Base-by-base conservation (phyloP, 1,140 invertebrate genomes). In the Scaptodrosophila lebanonensis region DNA sequence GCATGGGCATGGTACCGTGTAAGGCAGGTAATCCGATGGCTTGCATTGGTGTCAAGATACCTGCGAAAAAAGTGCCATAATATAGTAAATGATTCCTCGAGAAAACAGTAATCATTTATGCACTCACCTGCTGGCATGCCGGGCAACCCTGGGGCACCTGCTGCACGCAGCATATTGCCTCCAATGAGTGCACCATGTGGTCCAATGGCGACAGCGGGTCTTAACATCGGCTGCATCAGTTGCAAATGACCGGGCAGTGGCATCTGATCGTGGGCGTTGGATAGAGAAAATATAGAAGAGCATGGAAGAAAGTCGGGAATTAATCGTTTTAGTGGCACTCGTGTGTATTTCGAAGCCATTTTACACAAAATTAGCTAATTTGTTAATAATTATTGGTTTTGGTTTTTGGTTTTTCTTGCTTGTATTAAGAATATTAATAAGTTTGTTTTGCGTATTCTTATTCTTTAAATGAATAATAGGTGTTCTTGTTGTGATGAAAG, bases 51-150 rank as follows among this genome's bases (percentile, higher is more conserved):
- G 48, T 30, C 48, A 85, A 17, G 22, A 86, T 30, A 43, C 73
- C 79, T 84, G 22, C n/a, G n/a, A 39, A 16, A 9, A 5, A 22
- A 17, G 29, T 18, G 11, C 11, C 3, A 25, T 12, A 8, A n/a
- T 22, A 6, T 6, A 17, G 13, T 29, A 22, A 25, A 27, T 6
- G 20, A 20, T 36, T 25, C 9, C 2, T 15, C n/a, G 6, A 27
- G 3, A 25, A 13, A 9, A 51, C 13, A 32, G 1, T 13, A 11
- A 35, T 42, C 5, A n/a, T 32, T 5, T 7, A 12, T 25, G 4
- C 1, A 91, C 90, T 89, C 89, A 93, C 92, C 92, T 90, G 92
- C 91, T 59, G 92, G 91, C 87, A 93, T 89, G 84, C 91, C 84
- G 6, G 56, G 60, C 18, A 86, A 17, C 13, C 53, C 90, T 85